Base-by-base conservation (phyloP, 2,113 vertebrate species). In the Propithecus coquereli region DNA sequence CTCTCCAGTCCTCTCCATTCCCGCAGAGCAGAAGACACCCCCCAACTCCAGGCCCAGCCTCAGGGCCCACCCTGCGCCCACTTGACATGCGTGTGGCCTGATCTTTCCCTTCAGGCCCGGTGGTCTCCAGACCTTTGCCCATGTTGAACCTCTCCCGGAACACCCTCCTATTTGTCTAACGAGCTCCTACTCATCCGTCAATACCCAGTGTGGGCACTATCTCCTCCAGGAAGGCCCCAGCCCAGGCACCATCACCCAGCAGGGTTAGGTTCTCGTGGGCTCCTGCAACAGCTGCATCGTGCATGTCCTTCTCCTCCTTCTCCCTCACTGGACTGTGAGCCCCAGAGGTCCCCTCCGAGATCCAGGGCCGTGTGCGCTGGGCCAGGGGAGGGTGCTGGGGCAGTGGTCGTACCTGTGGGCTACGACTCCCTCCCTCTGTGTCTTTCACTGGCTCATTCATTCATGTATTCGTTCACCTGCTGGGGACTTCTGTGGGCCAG, bases 31-130 rank as follows among this genome's bases (percentile, higher is more conserved):
- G 18, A 30, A 32, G 20, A 16, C n/a, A 1, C 5, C 50, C 63
- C 37, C 30, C 27, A 37, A 20, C 70, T 50, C 54, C 10, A 68
- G 71, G 85, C 23, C 43, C 25, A 1, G 43, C 74, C 70, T 20
- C n/a, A 40, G 59, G 17, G 23, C 18, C 43, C 40, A 6, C 32
- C 17, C 25, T 5, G 12, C 63, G 6, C 59, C 45, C 70, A 11
- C 0, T 0, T 0, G 25, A 16, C 2, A 22, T 63, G 59, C 11
- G 27, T 30, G 59, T 2, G 82, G 17, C 17, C 6, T 13, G 17
- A 3, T 18, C 12, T 30, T 11, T 16, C 43, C 81, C 83, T 30
- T 16, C 34, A 1, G 9, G 20, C 34, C n/a, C 1, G 0, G 16
- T 7, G 27, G 16, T 32, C 61, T n/a, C 18, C 40, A 4, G 70